Evolutionary conservation across 2,113 vertebrate genomes (phyloP).

Genomic region (Istiophorus platypterus): DNA sequence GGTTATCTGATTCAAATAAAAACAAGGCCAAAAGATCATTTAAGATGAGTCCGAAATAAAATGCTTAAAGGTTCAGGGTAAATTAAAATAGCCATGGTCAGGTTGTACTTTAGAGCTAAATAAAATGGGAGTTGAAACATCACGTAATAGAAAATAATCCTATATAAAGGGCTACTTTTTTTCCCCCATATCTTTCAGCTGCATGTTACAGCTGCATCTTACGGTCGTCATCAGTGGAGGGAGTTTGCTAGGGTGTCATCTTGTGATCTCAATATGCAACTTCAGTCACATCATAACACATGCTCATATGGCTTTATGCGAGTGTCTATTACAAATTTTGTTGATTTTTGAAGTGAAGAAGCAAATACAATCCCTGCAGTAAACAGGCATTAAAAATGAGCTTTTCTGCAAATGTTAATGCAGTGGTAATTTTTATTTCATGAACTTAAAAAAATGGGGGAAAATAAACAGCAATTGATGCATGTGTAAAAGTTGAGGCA

Average conservation of each 20-base stretch:
- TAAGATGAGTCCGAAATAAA: not conserved
- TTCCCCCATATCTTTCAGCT: not conserved
- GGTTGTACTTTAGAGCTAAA: not conserved
- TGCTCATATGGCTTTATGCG: not conserved
- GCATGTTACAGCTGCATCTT: not conserved
- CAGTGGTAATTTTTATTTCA: too few relatives aligned
- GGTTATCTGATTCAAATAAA: not conserved
- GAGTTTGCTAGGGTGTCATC: not conserved
- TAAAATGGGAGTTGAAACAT: not conserved
- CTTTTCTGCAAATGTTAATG: too few relatives aligned
- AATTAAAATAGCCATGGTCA: not conserved
- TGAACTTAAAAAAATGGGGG: too few relatives aligned
- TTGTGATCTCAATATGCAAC: not conserved
- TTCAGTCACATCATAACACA: not conserved
- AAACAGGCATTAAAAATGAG: too few relatives aligned
- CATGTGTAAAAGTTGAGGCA: too few relatives aligned
- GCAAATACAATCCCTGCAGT: too few relatives aligned
- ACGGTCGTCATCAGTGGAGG: not conserved
- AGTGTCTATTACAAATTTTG: too few relatives aligned
- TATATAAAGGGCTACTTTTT: too few relatives aligned
- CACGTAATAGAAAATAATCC: too few relatives aligned
- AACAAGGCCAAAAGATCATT: not conserved
- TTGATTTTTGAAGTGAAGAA: too few relatives aligned
- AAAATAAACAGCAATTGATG: too few relatives aligned
- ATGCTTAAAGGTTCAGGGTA: not conserved